Base-by-base conservation (phyloP, 2,113 vertebrate genomes). In the Gymnobelideus leadbeateri region DNA sequence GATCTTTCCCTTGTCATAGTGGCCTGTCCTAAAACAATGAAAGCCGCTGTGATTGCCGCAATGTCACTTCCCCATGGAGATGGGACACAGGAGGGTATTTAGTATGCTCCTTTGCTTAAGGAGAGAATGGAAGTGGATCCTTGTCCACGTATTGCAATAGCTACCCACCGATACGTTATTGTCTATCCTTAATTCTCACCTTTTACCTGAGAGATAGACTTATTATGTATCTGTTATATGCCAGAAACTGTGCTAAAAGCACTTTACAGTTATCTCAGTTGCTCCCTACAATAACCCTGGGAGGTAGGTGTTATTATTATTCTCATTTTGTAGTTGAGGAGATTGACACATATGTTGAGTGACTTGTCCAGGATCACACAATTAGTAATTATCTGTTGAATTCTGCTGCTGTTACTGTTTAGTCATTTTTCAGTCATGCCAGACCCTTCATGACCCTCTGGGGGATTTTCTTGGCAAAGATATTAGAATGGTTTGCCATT, bases 191-290 rank as follows among this genome's bases (percentile, higher is more conserved):
- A 9, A 89, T 93, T 7, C n/a, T 46, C 25, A 57, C 77, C 50
- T 91, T 89, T 92, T 93, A 55, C 91, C 51, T 95, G 77, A 94
- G 50, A 61, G 94, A 91, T 51, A 51, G 47, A 31, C 43, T 92
- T 89, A 3, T 9, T 57, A 28, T 28, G 26, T 57, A 10, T 57
- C 55, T 57, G 53, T 24, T 25, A 77, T n/a, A 12, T 77, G 37
- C 61, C 37, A 61, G 28, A 61, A 31, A 31, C 3, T 61, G 11
- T 61, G 28, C 57, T 37, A 31, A 61, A 54, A 19, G 25, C 25
- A 28, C 57, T 61, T 61, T 61, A 31, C 26, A 61, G 31, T 61
- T 61, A 61, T 12, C 11, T 61, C 28, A 61, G 28, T 61, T 61
- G 11, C 9, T 61, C 11, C 28, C 12, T 11, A 12, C 28, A 31